These are phyloP conservation scores for Petroica traversi DNA, from an alignment of 2,113 vertebrate species.

Conservation along the genomic window DNA sequence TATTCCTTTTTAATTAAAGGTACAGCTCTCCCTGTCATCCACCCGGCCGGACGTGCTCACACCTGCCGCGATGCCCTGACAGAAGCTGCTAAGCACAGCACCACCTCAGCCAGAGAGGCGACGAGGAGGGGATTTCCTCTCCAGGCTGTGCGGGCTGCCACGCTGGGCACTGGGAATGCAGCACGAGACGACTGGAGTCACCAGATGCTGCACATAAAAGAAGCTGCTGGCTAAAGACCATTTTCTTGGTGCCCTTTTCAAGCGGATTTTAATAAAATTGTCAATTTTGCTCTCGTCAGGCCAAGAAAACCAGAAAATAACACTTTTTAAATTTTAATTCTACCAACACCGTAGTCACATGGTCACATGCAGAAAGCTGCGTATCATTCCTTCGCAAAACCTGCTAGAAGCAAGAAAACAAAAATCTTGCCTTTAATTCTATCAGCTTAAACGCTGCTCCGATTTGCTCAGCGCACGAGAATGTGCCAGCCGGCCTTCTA, in stretches of 20 bases:
- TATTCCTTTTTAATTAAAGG: background rate
- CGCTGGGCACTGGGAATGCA: slow-evolving; percentile 42
- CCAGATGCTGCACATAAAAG: background rate
- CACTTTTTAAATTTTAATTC: background rate
- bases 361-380: background rate
- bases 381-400: background rate
- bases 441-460: background rate
- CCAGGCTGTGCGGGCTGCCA: slow-evolving; percentile 13
- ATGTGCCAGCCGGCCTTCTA: accelerated
- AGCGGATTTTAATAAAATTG: background rate
- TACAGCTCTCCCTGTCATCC: background rate
- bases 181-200: slow-evolving; percentile 41
- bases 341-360: accelerated
- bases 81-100: background rate
- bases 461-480: background rate
- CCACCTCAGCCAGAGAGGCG: background rate
- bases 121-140: background rate
- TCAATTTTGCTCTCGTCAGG: background rate
- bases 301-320: background rate
- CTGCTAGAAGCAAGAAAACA: background rate
- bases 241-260: background rate
- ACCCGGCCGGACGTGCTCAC: background rate
- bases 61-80: background rate
- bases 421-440: background rate
- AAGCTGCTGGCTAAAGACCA: background rate